Conservation (phyloP, 2,113 vertebrate genomes). For the Pygoscelis antarcticus region DNA sequence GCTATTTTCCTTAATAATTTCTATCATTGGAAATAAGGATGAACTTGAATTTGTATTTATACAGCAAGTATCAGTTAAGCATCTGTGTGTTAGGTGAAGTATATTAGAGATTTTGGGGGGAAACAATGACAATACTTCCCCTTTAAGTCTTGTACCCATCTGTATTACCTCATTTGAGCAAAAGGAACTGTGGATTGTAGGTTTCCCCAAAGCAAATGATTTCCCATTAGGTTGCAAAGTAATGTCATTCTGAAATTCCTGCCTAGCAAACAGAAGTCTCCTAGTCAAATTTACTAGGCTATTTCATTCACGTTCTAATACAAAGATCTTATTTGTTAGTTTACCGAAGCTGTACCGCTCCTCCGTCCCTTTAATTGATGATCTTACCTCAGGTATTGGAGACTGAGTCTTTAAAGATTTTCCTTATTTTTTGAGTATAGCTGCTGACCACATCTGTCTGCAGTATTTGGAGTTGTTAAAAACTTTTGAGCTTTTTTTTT, state of each 20-base stretch:
- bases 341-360: background rate
- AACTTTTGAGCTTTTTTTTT: background rate
- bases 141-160: background rate
- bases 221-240: background rate
- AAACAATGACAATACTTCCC: background rate
- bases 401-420: background rate
- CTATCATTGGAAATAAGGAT: background rate
- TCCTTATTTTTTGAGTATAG: background rate
- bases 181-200: background rate
- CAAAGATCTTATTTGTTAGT: background rate
- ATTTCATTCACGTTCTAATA: background rate
- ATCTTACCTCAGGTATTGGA: background rate
- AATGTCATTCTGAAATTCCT: background rate
- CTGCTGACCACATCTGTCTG: background rate
- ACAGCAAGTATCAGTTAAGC: background rate
- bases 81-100: background rate
- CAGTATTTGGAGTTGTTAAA: background rate
- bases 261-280: background rate
- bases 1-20: background rate
- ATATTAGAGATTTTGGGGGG: fast-evolving
- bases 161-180: background rate
- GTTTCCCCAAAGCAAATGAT: background rate
- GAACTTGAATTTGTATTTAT: background rate
- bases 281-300: background rate
- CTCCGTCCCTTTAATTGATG: background rate